These are phyloP conservation scores for Xestoiulus laeticollis DNA, from an alignment of 2,888 invertebrate species.

Conservation along the genomic window DNA sequence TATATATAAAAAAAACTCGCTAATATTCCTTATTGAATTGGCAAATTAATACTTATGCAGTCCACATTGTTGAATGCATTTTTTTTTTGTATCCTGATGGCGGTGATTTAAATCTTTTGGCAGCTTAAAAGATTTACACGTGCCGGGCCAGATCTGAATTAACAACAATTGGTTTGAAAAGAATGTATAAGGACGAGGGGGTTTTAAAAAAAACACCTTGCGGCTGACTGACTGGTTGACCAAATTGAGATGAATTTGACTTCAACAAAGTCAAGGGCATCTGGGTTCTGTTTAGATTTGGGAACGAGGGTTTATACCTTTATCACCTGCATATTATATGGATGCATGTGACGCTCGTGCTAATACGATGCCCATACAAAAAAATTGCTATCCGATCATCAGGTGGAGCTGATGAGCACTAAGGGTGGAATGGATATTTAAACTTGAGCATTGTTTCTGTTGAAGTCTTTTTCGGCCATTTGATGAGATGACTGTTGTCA, in stretches of 20 bases:
- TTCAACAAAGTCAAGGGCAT: conserved; percentile 46
- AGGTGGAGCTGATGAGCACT: conserved; percentile 36
- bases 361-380: neutral
- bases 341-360: neutral
- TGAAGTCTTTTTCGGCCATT: conserved; percentile 3
- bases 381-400: conserved; percentile 14
- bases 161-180: conserved; percentile 33
- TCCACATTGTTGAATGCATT: conserved; percentile 28
- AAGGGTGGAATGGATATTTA: conserved; percentile 27
- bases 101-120: conserved; percentile 41
- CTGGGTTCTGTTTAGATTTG: neutral
- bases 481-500: conserved; percentile 41
- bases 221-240: conserved; percentile 46
- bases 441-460: neutral
- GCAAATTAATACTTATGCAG: conserved; percentile 39
- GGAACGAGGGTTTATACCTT: conserved; percentile 23
- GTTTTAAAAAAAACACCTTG: conserved; percentile 31
- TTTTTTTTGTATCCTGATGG: neutral
- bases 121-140: conserved; percentile 43
- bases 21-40: neutral
- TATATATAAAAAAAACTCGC: neutral
- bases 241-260: conserved; percentile 45
- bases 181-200: neutral
- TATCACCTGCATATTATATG: neutral
- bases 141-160: conserved; percentile 15